Evolutionary conservation across 2,797 vertebrate species (phyloP), one percentile per base, ranked within the genome.

Genomic region (Arnoldichthys spilopterus): DNA sequence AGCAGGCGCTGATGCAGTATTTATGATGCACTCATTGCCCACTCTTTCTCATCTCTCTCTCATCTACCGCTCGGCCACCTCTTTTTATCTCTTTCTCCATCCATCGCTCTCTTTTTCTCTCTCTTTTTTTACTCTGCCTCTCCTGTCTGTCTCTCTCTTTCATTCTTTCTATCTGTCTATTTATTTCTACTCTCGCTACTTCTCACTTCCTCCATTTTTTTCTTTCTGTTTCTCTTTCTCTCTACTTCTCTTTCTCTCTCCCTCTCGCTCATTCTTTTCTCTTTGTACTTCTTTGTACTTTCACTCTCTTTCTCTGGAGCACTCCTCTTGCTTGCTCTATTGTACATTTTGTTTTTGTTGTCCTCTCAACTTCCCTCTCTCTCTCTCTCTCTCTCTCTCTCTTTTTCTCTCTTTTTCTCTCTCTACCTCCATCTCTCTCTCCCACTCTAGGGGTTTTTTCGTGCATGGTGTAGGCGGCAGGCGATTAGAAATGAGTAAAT

Each of bases 1-100:
- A 86, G 77, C 77, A 78, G 81, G 45, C 76, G 80, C 89, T 75
- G 84, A 92, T 93, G 86, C 86, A 91, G 90, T 91, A 90, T 94
- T 91, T 87, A 91, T 91, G 83, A 83, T 76, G 76, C 74, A 40
- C 83, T 87, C 76, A 80, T 73, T 75, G 34, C 78, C 77, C 70
- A 75, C 78, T 75, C 78, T 24, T 67, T 79, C 74, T 58, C 67
- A 79, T 58, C 74, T 85, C 74, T 85, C 74, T 82, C 43, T 54
- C 59, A 43, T 77, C 76, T 53, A 40, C 68, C 43, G 16, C 54
- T 73, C 62, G 26, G 7, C 75, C 37, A 75, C 67, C 40, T 70
- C 74, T 37, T 40, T 72, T 12, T 66, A 13, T 32, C 16, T 61
- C 34, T 18, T 24, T 22, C 26, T 68, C 49, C 7, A 72, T 32